phyloP scores from a whole-genome alignment of 1,140 invertebrate genomes.

The Anagrus nilaparvatae region DNA sequence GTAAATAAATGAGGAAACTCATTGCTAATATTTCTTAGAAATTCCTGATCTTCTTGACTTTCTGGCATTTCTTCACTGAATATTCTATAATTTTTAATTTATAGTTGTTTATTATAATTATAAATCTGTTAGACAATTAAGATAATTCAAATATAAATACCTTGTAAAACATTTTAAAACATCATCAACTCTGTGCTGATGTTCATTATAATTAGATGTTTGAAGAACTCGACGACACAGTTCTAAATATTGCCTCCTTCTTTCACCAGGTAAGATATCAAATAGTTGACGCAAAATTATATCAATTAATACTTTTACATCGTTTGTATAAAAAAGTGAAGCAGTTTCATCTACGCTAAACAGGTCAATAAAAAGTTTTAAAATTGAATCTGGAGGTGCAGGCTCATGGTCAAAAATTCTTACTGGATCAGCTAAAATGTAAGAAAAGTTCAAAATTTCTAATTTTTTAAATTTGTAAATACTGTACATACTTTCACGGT shows the following conservation, averaged over 20 bases:
- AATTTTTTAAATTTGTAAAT: neutral
- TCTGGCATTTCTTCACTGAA: slow-evolving; percentile 68
- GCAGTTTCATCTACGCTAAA: slow-evolving; percentile 68
- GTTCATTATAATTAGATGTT: slow-evolving; percentile 64
- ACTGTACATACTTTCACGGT: slow-evolving; percentile 71
- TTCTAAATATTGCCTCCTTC: slow-evolving; percentile 63
- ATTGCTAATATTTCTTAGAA: slow-evolving; percentile 68
- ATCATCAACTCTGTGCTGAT: slow-evolving; percentile 64
- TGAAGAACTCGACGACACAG: slow-evolving; percentile 65
- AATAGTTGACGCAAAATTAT: slow-evolving; percentile 80
- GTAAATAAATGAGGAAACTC: slow-evolving; percentile 78
- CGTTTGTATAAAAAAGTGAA: slow-evolving; percentile 84
- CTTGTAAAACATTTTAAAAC: slow-evolving; percentile 67
- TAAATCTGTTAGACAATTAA: slow-evolving; percentile 2
- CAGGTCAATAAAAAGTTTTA: slow-evolving; percentile 80
- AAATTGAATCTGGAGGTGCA: slow-evolving; percentile 69
- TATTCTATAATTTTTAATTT: slow-evolving; percentile 42
- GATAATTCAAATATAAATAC: slow-evolving; percentile 19
- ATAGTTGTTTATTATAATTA: neutral
- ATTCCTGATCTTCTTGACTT: slow-evolving; percentile 61
- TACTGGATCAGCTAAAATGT: slow-evolving; percentile 70
- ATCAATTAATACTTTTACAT: slow-evolving; percentile 84
- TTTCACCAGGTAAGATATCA: slow-evolving; percentile 78
- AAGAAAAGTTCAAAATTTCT: neutral
- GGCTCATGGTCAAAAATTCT: slow-evolving; percentile 71